Evolutionary conservation across 2,888 invertebrate genomes (phyloP).

Genomic region (Drosophila neonasuta): DNA sequence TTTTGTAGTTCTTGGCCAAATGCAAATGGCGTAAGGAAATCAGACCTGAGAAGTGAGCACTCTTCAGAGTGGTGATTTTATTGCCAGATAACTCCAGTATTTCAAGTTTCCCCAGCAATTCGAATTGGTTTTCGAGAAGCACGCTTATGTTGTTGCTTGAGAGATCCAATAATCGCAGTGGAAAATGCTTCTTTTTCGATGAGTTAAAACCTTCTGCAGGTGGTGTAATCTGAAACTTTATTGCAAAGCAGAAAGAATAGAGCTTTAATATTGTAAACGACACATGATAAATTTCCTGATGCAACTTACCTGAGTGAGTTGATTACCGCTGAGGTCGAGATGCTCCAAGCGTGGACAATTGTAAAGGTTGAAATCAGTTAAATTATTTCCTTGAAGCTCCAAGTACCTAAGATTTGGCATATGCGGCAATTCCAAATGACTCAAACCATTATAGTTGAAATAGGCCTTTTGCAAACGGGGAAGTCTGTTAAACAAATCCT

Average conservation of each 20-base stretch:
- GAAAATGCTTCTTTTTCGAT: slow-evolving; percentile 46
- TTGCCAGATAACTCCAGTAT: too few relatives aligned
- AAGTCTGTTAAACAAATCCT: too few relatives aligned
- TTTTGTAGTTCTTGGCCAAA: slow-evolving; percentile 71
- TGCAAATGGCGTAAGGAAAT: slow-evolving; percentile 67
- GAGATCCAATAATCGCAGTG: too few relatives aligned
- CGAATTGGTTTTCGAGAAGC: too few relatives aligned
- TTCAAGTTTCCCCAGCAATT: too few relatives aligned
- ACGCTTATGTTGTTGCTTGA: too few relatives aligned
- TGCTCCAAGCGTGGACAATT: slow-evolving; percentile 58
- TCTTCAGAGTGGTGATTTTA: too few relatives aligned
- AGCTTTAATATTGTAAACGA: slow-evolving; percentile 3
- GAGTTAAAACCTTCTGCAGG: slow-evolving; percentile 73
- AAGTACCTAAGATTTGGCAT: slow-evolving; percentile 28
- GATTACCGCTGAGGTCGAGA: slow-evolving; percentile 72
- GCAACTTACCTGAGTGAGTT: slow-evolving; percentile 66
- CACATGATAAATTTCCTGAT: slow-evolving; percentile 1
- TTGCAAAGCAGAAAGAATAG: too few relatives aligned
- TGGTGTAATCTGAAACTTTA: too few relatives aligned
- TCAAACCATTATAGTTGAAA: too few relatives aligned
- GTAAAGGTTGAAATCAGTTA: slow-evolving; percentile 13
- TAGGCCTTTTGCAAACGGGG: too few relatives aligned
- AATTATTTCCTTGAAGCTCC: too few relatives aligned
- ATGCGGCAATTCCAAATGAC: slow-evolving; percentile 33
- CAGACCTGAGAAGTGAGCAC: slow-evolving; percentile 70